A percentile compares a stretch with the other conserved stretches of the same genome.
Conservation (phyloP, 2,888 invertebrate genomes). For the Orthosia incerta region DNA sequence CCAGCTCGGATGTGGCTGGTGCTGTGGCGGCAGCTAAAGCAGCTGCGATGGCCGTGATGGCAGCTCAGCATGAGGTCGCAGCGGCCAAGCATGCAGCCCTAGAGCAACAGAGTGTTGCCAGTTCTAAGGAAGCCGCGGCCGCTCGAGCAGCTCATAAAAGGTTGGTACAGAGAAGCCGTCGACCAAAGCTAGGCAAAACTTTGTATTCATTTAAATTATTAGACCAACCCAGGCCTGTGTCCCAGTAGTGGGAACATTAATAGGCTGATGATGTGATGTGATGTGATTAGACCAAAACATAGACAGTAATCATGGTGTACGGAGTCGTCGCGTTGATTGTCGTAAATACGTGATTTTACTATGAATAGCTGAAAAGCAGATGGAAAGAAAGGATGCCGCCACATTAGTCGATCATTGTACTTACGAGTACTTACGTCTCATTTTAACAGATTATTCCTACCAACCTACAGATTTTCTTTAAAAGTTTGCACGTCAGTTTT, state of each 20-base stretch:
- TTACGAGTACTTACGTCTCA: no score
- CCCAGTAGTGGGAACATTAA: no score
- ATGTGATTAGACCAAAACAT: background rate
- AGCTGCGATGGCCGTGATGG: constrained; percentile 93
- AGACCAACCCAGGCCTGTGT: no score
- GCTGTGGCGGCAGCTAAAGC: constrained; percentile 94
- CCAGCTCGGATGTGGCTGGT: constrained; percentile 93
- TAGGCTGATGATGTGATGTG: no score
- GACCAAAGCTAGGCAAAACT: background rate
- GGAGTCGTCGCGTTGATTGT: no score
- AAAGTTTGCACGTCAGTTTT: background rate
- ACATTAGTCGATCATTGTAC: no score
- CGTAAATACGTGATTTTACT: no score
- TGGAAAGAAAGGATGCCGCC: background rate
- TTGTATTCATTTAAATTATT: background rate
- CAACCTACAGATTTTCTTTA: background rate
- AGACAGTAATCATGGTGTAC: background rate
- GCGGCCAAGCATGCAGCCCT: constrained; percentile 94
- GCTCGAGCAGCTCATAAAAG: constrained; percentile 91
- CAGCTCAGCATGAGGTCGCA: constrained; percentile 94
- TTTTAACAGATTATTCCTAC: no score
- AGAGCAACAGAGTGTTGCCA: constrained; percentile 93
- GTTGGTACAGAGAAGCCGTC: constrained; percentile 65
- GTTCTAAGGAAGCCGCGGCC: constrained; percentile 94
- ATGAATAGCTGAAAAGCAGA: no score